Evolutionary conservation across 2,113 vertebrate genomes (phyloP).

Genomic region (Protobothrops flavoviridis): DNA sequence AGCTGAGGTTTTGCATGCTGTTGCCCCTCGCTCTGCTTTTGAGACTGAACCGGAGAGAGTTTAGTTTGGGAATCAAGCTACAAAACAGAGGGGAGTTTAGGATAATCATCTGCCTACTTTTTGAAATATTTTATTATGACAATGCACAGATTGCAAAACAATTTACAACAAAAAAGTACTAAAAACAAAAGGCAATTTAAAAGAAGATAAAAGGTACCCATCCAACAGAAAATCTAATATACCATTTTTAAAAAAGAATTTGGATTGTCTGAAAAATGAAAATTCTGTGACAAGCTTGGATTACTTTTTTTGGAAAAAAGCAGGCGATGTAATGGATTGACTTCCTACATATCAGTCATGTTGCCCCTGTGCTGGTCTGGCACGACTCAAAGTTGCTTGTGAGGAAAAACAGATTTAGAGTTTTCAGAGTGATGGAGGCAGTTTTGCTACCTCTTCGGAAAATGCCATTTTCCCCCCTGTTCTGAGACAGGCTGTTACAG

Average conservation of each 20-base stretch:
- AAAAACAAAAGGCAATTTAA: neutral
- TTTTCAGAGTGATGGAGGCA: neutral
- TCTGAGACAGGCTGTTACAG: neutral
- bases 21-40: neutral
- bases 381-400: slow-evolving; percentile 41
- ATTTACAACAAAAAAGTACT: neutral
- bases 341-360: slow-evolving; percentile 41
- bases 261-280: neutral
- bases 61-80: neutral
- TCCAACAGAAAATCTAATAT: neutral
- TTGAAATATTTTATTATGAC: neutral
- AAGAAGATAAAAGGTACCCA: neutral
- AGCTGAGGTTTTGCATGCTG: neutral
- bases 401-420: neutral
- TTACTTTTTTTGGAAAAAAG: slow-evolving; percentile 16
- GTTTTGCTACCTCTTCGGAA: neutral
- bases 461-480: accelerated
- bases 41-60: neutral
- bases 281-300: slow-evolving; percentile 13
- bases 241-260: neutral
- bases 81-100: neutral
- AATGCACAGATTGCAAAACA: neutral
- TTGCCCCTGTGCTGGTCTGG: slow-evolving; percentile 44
- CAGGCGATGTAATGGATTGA: slow-evolving; percentile 39
- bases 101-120: neutral